Base-by-base conservation (phyloP, 1,140 invertebrate species). In the Drosophila bifasciata region DNA sequence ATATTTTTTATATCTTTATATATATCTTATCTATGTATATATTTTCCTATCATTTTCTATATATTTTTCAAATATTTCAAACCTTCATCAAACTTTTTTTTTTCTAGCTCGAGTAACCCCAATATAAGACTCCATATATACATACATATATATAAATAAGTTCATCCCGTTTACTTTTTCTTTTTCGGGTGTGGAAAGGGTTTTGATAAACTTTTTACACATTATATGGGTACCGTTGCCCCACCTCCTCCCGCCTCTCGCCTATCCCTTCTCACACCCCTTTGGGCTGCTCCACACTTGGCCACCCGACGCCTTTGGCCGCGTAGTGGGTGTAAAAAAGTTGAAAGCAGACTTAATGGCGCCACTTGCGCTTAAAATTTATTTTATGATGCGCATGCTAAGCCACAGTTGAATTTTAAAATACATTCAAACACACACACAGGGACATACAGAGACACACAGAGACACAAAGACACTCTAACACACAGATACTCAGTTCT, bases 331-430 rank as follows among this genome's bases (percentile, higher is more conserved):
- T 88, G 83, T 74, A 88, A 88, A 88, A 86, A 88, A 88, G 84
- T 88, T 88, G 80, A 83, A 70, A 83, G 71, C 84, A 79, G 83
- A 85, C 89, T 85, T 89, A 79, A 89, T 81, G 89, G 89, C 88
- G 83, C 80, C 89, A 63, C 78, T 90, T 81, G 79, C 52, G 79
- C 68, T 78, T 85, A 88, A 90, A 90, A 89, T 90, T 90, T 90
- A 90, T 90, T 90, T 90, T 89, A 85, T 90, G 88, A 90, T 88
- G 81, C 83, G 70, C 76, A 83, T 81, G 83, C 84, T 88, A 88
- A 88, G 83, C 83, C 81, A 68, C 86, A 90, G 81, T 86, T 86
- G 79, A 90, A 90, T 90, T 90, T 86, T 90, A 90, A 90, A 86
- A 88, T 83, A 88, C 64, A 76, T 41, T 39, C 73, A 58, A 41